These are phyloP conservation scores for Anthrax anthrax DNA, from an alignment of 2,888 invertebrate species.

Conservation along the genomic window DNA sequence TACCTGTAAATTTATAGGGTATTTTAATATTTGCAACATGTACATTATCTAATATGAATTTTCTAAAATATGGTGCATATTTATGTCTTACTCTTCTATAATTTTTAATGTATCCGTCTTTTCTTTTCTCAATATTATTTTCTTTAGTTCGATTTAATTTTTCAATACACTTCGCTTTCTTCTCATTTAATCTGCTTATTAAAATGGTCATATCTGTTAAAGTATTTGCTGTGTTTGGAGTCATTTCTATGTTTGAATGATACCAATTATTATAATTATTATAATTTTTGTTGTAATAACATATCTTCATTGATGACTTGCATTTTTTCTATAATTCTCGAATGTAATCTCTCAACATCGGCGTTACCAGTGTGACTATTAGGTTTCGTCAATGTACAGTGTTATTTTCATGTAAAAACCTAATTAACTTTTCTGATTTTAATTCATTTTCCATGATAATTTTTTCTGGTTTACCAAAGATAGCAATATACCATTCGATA, in stretches of 20 bases:
- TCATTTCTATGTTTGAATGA: background rate
- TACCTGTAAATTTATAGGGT: slow-evolving; percentile 5
- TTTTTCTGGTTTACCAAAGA: background rate
- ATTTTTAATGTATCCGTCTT: slow-evolving; percentile 4
- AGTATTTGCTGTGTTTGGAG: background rate
- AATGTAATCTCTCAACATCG: slow-evolving; percentile 5
- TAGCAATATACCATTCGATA: background rate
- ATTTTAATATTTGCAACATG: slow-evolving; percentile 6
- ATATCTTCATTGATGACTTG: background rate
- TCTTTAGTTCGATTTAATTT: slow-evolving; percentile 2
- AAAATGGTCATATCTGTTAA: background rate
- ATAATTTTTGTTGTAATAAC: background rate
- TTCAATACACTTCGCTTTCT: background rate
- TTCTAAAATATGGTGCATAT: slow-evolving; percentile 5
- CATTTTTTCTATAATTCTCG: background rate
- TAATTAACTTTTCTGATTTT: background rate
- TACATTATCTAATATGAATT: slow-evolving; percentile 1
- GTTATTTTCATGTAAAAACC: background rate
- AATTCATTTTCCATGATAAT: slow-evolving; percentile 4
- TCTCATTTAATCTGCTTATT: background rate
- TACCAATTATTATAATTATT: background rate
- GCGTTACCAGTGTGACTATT: slow-evolving; percentile 2
- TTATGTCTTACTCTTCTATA: slow-evolving; percentile 7
- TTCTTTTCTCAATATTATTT: slow-evolving; percentile 3
- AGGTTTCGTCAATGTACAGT: slow-evolving; percentile 1